Evolutionary conservation across 1,140 invertebrate genomes (phyloP).

Genomic region (Chlorops oryzae): DNA sequence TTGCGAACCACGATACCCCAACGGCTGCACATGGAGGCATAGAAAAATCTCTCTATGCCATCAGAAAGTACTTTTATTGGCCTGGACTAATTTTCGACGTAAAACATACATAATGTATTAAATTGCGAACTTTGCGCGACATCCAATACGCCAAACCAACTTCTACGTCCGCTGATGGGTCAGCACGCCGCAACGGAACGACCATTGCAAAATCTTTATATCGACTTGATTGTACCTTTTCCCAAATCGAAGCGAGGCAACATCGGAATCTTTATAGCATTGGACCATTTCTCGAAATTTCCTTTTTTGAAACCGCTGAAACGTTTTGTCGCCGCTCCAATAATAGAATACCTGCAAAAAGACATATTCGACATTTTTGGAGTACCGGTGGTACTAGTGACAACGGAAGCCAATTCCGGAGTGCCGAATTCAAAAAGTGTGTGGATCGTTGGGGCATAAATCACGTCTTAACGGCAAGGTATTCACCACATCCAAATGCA

Average conservation of each 20-base stretch:
- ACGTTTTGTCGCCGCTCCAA: not conserved
- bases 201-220: not conserved
- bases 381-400: not conserved
- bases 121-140: too few species aligned
- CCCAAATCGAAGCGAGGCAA: not conserved
- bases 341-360: not conserved
- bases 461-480: not conserved
- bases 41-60: not conserved
- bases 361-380: not conserved
- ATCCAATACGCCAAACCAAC: too few species aligned
- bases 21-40: not conserved
- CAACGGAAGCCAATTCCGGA: conserved; percentile 3
- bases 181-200: too few species aligned
- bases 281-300: not conserved
- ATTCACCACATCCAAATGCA: conserved; percentile 5
- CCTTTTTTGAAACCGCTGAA: not conserved
- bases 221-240: not conserved
- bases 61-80: not conserved
- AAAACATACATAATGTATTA: not conserved
- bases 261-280: not conserved
- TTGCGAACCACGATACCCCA: not conserved
- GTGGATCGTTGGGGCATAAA: not conserved
- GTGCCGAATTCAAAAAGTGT: not conserved
- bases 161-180: too few species aligned
- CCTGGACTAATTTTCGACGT: not conserved